A percentile compares a stretch with the other conserved stretches of the same genome.
phyloP scores from a whole-genome alignment of 2,888 invertebrate species.

The Brenthis ino region DNA sequence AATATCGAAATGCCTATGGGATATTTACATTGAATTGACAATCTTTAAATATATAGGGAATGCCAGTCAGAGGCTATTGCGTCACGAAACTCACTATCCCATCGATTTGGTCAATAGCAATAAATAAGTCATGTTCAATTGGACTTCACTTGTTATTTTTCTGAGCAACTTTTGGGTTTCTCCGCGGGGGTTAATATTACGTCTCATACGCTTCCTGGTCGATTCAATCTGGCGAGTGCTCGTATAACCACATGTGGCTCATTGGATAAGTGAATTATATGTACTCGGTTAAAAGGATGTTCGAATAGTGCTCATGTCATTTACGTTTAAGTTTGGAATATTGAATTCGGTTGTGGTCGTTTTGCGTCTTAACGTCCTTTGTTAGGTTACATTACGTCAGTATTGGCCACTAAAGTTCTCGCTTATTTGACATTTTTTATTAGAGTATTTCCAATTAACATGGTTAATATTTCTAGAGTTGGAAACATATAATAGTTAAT shows the following conservation, averaged over 20 bases:
- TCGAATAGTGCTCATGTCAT: slow-evolving; percentile 30
- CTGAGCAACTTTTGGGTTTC: slow-evolving; percentile 58
- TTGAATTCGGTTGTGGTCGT: slow-evolving; percentile 28
- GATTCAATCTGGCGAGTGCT: slow-evolving; percentile 57
- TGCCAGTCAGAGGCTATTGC: too few relatives aligned
- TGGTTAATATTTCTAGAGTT: too few relatives aligned
- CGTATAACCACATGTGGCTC: slow-evolving; percentile 70
- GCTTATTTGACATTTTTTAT: not conserved
- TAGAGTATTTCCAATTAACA: not conserved
- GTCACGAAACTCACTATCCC: not conserved
- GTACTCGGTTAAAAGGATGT: slow-evolving; percentile 57
- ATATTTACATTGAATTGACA: too few relatives aligned
- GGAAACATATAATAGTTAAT: too few relatives aligned
- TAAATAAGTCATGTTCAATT: slow-evolving; percentile 44
- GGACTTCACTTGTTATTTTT: slow-evolving; percentile 55
- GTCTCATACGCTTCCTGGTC: slow-evolving; percentile 63
- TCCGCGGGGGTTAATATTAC: slow-evolving; percentile 67
- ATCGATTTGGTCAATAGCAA: slow-evolving; percentile 30
- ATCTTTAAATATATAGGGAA: too few relatives aligned
- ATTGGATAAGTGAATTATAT: slow-evolving; percentile 74
- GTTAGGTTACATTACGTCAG: slow-evolving; percentile 9
- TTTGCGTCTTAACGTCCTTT: slow-evolving; percentile 18
- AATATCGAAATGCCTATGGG: too few relatives aligned
- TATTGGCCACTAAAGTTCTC: slow-evolving; percentile 4
- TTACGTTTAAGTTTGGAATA: slow-evolving; percentile 28